A percentile compares a stretch with the other conserved stretches of the same genome.
These are phyloP conservation scores for Sisyra nigra DNA, from an alignment of 2,888 invertebrate species.

Conservation along the genomic window DNA sequence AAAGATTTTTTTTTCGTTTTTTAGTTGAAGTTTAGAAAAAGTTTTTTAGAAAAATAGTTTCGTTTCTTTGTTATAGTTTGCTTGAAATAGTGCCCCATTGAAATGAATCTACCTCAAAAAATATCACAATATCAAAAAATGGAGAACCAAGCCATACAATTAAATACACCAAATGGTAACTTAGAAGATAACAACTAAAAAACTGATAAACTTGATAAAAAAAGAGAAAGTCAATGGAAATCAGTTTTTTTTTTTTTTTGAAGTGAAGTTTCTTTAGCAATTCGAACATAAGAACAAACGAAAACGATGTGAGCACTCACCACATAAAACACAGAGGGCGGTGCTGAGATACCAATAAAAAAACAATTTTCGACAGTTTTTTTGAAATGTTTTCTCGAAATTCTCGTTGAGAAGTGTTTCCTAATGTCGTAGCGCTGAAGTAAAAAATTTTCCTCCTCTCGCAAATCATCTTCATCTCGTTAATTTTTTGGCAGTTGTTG, in stretches of 20 bases:
- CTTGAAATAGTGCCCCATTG: background rate
- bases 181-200: background rate
- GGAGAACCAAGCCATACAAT: conserved; percentile 2
- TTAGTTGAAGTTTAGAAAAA: background rate
- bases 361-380: no score
- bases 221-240: background rate
- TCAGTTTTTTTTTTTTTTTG: background rate
- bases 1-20: background rate
- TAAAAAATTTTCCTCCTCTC: no score
- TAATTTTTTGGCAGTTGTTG: no score
- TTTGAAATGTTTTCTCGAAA: no score
- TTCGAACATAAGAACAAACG: no score
- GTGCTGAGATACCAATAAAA: no score
- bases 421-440: no score
- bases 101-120: conserved; percentile 6
- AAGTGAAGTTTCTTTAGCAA: no score
- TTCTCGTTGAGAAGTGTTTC: no score
- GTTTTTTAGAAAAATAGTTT: background rate
- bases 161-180: background rate
- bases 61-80: background rate
- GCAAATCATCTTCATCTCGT: no score
- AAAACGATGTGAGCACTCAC: no score
- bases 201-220: background rate
- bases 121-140: conserved; percentile 5
- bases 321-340: no score